These are phyloP conservation scores for Busseola fusca DNA, from an alignment of 2,888 invertebrate genomes.

Conservation along the genomic window DNA sequence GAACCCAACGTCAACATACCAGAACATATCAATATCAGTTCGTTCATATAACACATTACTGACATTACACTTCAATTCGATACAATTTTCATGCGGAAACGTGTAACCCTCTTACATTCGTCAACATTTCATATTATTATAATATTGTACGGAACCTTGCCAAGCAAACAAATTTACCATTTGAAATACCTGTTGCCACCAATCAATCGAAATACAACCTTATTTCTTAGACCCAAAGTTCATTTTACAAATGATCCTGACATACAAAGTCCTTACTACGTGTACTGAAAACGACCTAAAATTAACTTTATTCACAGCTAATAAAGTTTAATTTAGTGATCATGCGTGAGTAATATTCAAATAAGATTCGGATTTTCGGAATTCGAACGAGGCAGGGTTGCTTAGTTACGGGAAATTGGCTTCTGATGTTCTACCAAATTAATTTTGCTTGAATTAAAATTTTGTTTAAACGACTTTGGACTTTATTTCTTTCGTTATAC, in stretches of 20 bases:
- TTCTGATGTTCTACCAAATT: constrained; percentile 52
- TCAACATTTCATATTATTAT: constrained; percentile 47
- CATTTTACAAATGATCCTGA: constrained; percentile 4
- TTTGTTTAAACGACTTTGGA: constrained; percentile 13
- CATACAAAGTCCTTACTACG: constrained; percentile 16
- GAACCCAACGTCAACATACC: neutral
- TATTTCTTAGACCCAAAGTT: rapidly evolving
- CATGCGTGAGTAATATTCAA: constrained; percentile 41
- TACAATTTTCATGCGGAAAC: constrained; percentile 42
- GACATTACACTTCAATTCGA: constrained; percentile 42
- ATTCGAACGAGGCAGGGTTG: constrained; percentile 69
- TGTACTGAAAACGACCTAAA: constrained; percentile 27
- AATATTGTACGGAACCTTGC: constrained; percentile 35
- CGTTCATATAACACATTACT: constrained; percentile 11
- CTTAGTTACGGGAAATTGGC: constrained; percentile 72
- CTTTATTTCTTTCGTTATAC: neutral
- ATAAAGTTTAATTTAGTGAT: constrained; percentile 51
- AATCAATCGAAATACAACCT: constrained; percentile 35
- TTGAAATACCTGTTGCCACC: constrained; percentile 49
- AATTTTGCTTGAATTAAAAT: constrained; percentile 31
- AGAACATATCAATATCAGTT: constrained; percentile 20
- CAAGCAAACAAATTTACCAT: constrained; percentile 43
- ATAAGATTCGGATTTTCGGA: constrained; percentile 54
- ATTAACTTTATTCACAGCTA: constrained; percentile 43
- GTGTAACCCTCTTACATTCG: constrained; percentile 37